Conservation (phyloP, 2,797 vertebrate genomes). For the Malurus splendens region DNA sequence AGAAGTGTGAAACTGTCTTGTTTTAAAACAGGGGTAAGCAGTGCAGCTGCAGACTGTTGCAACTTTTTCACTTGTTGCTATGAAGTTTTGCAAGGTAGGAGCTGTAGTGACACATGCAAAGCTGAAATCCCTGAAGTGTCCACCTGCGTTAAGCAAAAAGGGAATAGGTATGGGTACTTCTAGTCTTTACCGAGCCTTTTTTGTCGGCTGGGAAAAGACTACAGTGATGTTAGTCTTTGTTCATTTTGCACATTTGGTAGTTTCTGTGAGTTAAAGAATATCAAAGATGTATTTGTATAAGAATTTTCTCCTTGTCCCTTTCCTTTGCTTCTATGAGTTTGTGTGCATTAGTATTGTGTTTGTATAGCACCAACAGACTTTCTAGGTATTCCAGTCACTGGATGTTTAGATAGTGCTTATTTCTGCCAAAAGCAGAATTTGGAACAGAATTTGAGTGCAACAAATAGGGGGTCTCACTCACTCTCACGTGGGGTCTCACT, state of each 20-base stretch:
- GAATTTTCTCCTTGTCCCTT: not conserved
- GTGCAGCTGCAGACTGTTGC: not conserved
- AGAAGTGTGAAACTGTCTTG: not conserved
- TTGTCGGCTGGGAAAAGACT: not conserved
- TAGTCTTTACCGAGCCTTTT: not conserved
- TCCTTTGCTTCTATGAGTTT: not conserved
- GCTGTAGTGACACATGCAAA: rapidly evolving
- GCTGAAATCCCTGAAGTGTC: not conserved
- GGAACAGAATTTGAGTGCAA: not conserved
- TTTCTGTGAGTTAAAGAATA: not conserved
- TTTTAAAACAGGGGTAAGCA: not conserved
- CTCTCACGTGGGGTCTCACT: not conserved
- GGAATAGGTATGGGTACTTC: not conserved
- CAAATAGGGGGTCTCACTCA: not conserved
- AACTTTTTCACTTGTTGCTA: not conserved
- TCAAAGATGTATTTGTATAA: not conserved
- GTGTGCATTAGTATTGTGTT: not conserved
- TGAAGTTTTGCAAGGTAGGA: not conserved
- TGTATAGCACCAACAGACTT: not conserved
- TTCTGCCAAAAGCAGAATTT: not conserved
- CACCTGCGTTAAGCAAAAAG: not conserved
- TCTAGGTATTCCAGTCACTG: not conserved
- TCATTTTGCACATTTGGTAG: not conserved
- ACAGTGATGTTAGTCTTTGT: not conserved
- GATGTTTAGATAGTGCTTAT: not conserved